Evolutionary conservation across 2,113 vertebrate species (phyloP).

Genomic region (Erythrocercus mccallii): DNA sequence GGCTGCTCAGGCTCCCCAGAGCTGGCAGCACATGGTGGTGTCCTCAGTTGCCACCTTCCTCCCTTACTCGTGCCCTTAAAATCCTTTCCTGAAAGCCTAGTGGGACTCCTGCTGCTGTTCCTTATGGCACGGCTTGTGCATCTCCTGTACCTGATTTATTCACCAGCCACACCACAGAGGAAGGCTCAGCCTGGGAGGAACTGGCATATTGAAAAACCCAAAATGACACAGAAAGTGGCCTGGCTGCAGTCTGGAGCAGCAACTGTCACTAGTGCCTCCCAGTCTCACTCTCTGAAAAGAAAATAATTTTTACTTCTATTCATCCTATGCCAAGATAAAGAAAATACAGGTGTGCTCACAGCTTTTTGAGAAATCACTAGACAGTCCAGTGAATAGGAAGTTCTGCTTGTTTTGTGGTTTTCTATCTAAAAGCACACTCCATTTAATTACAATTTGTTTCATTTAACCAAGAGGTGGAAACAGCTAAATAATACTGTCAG

Average conservation of each 20-base stretch:
- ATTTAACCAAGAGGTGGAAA: background rate
- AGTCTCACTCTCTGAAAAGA: background rate
- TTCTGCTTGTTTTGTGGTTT: background rate
- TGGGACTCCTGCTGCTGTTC: background rate
- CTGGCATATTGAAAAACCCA: background rate
- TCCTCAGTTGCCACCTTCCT: background rate
- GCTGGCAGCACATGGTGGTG: background rate
- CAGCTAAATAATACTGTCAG: background rate
- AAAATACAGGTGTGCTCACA: background rate
- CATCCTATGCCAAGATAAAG: background rate
- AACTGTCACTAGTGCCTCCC: background rate
- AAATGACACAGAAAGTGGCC: background rate
- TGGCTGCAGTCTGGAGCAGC: background rate
- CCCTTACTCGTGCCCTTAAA: background rate
- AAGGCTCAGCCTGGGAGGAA: background rate
- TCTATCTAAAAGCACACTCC: background rate
- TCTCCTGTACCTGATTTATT: background rate
- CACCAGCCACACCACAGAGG: background rate
- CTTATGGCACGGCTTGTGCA: background rate
- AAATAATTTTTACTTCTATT: background rate
- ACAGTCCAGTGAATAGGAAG: background rate
- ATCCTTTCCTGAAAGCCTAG: background rate
- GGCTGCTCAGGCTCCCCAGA: background rate
- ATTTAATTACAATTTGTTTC: background rate
- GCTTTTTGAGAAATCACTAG: background rate